Evolutionary conservation across 2,113 vertebrate genomes (phyloP).

Genomic region (Takifugu bimaculatus): DNA sequence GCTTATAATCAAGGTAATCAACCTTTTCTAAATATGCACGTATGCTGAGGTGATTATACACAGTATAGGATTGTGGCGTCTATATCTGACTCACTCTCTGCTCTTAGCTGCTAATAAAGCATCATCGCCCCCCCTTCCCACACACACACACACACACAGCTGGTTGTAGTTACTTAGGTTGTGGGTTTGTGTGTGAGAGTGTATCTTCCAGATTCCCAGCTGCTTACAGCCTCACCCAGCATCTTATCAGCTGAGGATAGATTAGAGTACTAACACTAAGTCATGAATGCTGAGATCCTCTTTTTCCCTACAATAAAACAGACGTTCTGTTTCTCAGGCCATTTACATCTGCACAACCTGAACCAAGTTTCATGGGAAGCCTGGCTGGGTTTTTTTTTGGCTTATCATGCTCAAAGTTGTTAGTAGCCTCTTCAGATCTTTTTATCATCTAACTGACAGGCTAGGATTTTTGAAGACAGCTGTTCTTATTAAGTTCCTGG

Average conservation of each 20-base stretch:
- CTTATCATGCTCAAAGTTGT: conserved; percentile 30
- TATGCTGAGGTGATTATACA: conserved; percentile 14
- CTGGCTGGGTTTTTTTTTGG: conserved; percentile 22
- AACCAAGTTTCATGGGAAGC: conserved; percentile 30
- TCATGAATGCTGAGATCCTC: conserved; percentile 38
- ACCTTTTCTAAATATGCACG: neutral
- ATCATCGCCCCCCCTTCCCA: conserved; percentile 1
- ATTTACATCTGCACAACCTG: conserved; percentile 41
- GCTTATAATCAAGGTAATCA: conserved; percentile 22
- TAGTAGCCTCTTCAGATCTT: conserved; percentile 37
- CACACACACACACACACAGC: conserved; percentile 47
- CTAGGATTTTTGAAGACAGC: conserved; percentile 5
- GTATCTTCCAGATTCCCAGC: conserved; percentile 32
- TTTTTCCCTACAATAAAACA: neutral
- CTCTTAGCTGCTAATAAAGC: conserved; percentile 35
- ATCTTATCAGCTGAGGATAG: conserved; percentile 52
- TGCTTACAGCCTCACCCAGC: conserved; percentile 41
- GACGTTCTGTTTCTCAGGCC: conserved; percentile 15
- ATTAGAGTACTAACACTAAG: conserved; percentile 49
- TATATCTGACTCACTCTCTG: conserved; percentile 8
- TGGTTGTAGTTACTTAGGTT: conserved; percentile 44
- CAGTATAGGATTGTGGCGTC: conserved; percentile 23
- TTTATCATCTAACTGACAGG: conserved; percentile 25
- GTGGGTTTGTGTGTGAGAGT: neutral
- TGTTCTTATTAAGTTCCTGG: neutral